Base-by-base conservation (phyloP, 2,888 invertebrate species). In the Spilosoma lubricipeda region DNA sequence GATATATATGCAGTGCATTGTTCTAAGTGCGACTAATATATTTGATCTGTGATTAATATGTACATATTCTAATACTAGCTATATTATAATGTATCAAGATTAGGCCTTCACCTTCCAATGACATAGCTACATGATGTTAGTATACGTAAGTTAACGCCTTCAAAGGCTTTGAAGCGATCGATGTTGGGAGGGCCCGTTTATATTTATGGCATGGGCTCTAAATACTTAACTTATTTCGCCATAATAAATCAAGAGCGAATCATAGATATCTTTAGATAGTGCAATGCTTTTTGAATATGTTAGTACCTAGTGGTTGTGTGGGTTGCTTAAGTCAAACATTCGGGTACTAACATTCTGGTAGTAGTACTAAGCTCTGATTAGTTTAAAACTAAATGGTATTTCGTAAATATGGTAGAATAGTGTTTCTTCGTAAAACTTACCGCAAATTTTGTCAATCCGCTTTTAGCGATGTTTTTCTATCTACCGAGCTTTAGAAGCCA, bases 21-120 rank as follows among this genome's bases (percentile, higher is more conserved):
- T 84, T 85, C 78, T 78, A 80, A 75, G 71, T 78, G 74, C 74
- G 75, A 36, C 68, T 77, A 69, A 85, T 83, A 84, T 80, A 85
- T 83, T 77, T 71, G n/a, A 71, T 65, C 33, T 56, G 71, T 70
- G 75, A 83, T 84, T 82, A 79, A 76, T 74, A 82, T 79, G 73
- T 78, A 78, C 45, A 71, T 45, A 42, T 68, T 56, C 45, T 63
- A 68, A 70, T 71, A 71, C 66, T 71, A 73, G 23, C 63, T 69
- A 20, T 42, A 64, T 63, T 64, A 69, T 36, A 52, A 65, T 45
- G 59, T 80, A 80, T 79, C 71, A 77, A 77, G 82, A 86, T 78
- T 77, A 72, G 74, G 70, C 80, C 83, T 82, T 85, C 81, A 79
- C 82, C 81, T 84, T 18, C 64, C 76, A 76, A 72, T 79, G 83